phyloP scores from a whole-genome alignment of 35 echinoderm and acorn worm species.

The Antedon bifida region DNA sequence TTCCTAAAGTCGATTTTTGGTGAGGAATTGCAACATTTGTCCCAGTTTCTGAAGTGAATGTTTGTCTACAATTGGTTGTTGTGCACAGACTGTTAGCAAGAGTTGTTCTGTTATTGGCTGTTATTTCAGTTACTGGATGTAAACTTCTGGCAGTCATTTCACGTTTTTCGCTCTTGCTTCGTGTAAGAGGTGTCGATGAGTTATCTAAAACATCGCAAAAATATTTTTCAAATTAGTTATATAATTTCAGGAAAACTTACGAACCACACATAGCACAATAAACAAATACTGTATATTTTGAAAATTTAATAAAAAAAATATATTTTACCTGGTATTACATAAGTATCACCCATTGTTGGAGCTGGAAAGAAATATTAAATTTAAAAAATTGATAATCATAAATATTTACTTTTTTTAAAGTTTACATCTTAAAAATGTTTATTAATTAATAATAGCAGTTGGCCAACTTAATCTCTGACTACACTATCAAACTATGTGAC shows the following conservation, averaged over 20 bases:
- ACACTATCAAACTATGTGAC: too few species aligned
- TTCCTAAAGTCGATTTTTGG: neutral
- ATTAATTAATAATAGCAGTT: too few species aligned
- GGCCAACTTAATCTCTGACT: too few species aligned
- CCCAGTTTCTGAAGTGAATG: neutral
- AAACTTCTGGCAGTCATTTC: neutral
- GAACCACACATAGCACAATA: too few species aligned
- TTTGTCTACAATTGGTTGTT: too few species aligned
- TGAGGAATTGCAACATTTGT: neutral
- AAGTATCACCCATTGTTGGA: neutral
- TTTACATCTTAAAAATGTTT: too few species aligned
- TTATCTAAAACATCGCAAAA: neutral
- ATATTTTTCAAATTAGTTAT: too few species aligned
- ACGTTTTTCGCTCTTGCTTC: too few species aligned
- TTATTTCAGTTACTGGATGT: neutral
- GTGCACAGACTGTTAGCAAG: neutral
- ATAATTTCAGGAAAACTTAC: too few species aligned
- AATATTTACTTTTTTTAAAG: too few species aligned
- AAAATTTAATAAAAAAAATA: neutral
- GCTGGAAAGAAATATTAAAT: neutral
- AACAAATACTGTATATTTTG: too few species aligned
- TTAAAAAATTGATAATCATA: too few species aligned
- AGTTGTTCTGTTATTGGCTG: neutral
- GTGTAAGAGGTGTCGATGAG: neutral
- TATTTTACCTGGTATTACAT: neutral